phyloP scores from a whole-genome alignment of 2,113 vertebrate species.

The Leiothrix lutea region DNA sequence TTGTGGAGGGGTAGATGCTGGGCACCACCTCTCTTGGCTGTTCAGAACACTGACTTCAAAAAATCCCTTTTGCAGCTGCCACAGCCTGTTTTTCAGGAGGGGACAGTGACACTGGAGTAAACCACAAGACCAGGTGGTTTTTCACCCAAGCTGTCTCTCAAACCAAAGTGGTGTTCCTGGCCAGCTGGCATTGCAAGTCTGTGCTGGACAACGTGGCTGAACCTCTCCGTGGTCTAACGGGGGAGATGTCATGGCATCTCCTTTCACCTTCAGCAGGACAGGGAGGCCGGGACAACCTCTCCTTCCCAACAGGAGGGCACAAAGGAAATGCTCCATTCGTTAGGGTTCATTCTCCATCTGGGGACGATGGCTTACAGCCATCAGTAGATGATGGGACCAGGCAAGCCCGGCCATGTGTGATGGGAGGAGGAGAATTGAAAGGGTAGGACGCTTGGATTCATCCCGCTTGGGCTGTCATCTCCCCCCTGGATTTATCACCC shows the following conservation, averaged over 20 bases:
- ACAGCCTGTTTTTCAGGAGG: background rate
- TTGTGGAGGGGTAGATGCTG: background rate
- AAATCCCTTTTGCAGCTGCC: background rate
- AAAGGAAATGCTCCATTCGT: fast-evolving
- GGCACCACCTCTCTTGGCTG: background rate
- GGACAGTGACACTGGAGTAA: background rate
- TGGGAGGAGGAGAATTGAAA: background rate
- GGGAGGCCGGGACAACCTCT: background rate
- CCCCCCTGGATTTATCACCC: conserved; percentile 1
- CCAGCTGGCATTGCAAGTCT: background rate
- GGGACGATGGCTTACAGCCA: background rate
- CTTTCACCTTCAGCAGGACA: background rate
- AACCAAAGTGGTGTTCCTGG: background rate
- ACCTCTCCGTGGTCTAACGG: background rate
- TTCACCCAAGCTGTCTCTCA: background rate
- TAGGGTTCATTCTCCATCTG: background rate
- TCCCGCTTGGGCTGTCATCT: background rate
- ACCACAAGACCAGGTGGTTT: background rate
- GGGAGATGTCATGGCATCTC: background rate
- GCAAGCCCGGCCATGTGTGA: background rate
- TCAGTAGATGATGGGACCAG: background rate
- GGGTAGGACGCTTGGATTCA: background rate
- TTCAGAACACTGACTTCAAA: background rate
- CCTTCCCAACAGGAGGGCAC: background rate
- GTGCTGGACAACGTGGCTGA: fast-evolving